Conservation (phyloP, 92 coral and sea anemone genomes). For the Pocillopora meandrina region DNA sequence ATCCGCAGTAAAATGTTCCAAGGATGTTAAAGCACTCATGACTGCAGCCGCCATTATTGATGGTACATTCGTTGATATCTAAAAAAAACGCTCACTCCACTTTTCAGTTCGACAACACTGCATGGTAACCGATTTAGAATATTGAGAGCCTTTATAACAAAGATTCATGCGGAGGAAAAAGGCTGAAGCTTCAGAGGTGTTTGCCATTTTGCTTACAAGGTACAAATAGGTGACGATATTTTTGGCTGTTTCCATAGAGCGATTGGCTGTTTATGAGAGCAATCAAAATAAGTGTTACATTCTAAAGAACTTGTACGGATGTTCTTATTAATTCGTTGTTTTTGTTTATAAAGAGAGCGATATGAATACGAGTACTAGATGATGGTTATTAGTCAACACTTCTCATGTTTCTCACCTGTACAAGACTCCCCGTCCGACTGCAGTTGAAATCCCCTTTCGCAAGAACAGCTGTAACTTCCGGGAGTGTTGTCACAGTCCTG, state of each 20-base stretch:
- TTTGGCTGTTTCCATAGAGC: background rate
- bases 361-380: background rate
- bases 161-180: background rate
- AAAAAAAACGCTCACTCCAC: background rate
- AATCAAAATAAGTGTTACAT: background rate
- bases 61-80: background rate
- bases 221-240: no score
- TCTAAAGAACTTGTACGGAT: background rate
- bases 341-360: no score
- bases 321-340: no score
- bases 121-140: background rate
- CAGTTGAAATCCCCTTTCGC: conserved; percentile 23
- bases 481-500: conserved; percentile 5
- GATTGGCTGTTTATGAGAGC: background rate
- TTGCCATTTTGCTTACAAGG: background rate
- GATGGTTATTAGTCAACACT: background rate
- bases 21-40: background rate
- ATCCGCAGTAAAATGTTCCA: conserved; percentile 5
- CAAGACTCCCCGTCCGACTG: conserved; percentile 9
- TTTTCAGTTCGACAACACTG: background rate
- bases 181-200: background rate
- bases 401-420: background rate
- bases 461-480: conserved; percentile 18
- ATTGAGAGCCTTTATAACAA: background rate
- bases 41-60: conserved; percentile 9